Evolutionary conservation across 2,113 vertebrate species (phyloP).

Genomic region (Indri indri): DNA sequence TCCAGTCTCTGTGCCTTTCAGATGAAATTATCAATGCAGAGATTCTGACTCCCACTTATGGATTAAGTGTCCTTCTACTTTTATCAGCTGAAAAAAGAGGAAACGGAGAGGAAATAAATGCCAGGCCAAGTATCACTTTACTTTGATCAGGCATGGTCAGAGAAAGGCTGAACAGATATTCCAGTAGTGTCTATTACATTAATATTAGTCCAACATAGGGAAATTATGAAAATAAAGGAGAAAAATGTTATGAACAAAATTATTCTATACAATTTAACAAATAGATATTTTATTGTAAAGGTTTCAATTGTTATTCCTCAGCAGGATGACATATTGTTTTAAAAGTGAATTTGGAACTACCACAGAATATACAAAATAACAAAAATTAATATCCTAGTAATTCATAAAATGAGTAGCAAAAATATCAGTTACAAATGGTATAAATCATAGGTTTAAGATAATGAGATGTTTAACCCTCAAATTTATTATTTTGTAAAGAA

Average conservation of each 20-base stretch:
- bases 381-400: too few species aligned
- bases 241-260: not conserved
- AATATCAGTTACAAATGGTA: too few species aligned
- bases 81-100: not conserved
- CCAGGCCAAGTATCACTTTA: not conserved
- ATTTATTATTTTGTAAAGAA: too few species aligned
- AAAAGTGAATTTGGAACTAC: slow-evolving; percentile 39
- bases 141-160: not conserved
- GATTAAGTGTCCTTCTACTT: not conserved
- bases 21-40: not conserved
- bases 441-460: too few species aligned
- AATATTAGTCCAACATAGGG: not conserved
- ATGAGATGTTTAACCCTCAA: too few species aligned
- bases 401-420: too few species aligned
- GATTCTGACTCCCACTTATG: not conserved
- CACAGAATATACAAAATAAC: too few species aligned
- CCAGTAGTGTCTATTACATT: not conserved
- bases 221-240: not conserved
- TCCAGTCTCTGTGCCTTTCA: not conserved
- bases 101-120: not conserved
- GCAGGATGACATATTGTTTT: not conserved
- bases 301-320: slow-evolving; percentile 39
- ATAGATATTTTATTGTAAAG: not conserved
- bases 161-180: not conserved
- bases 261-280: not conserved